phyloP scores from a whole-genome alignment of 1,140 invertebrate species.

The Xylocopa sonorina region DNA sequence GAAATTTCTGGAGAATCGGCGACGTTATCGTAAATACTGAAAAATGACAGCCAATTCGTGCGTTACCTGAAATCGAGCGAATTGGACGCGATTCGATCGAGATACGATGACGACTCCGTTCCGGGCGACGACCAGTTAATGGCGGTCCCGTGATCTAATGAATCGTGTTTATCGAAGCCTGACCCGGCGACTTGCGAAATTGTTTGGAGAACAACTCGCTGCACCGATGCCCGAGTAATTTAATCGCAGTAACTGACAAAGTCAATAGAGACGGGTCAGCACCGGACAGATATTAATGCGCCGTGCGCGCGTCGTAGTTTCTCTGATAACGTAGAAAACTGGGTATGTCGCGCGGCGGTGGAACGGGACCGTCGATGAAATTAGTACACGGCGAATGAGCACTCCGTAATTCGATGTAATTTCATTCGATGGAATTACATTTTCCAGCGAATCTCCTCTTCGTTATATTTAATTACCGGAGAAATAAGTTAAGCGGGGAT shows the following conservation, averaged over 20 bases:
- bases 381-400: background rate
- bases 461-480: background rate
- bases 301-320: no score
- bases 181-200: slow-evolving; percentile 37
- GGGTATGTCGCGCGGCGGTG: background rate
- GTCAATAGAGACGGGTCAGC: slow-evolving; percentile 33
- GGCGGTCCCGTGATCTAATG: slow-evolving; percentile 6
- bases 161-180: slow-evolving; percentile 26
- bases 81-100: background rate
- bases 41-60: background rate
- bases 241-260: slow-evolving; percentile 31
- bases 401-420: background rate
- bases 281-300: slow-evolving; percentile 30
- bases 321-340: slow-evolving; percentile 8
- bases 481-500: background rate
- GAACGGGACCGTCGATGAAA: background rate
- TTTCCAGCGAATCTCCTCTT: background rate
- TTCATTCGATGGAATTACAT: background rate
- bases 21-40: no score
- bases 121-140: background rate
- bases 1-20: no score
- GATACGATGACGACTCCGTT: background rate
- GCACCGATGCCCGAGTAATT: slow-evolving; percentile 21
- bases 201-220: slow-evolving; percentile 21
- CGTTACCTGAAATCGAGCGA: background rate